Percentiles rank a stretch among this genome's conserved stretches.
Conservation (phyloP, 1,140 invertebrate genomes). For the Idris sp. region DNA sequence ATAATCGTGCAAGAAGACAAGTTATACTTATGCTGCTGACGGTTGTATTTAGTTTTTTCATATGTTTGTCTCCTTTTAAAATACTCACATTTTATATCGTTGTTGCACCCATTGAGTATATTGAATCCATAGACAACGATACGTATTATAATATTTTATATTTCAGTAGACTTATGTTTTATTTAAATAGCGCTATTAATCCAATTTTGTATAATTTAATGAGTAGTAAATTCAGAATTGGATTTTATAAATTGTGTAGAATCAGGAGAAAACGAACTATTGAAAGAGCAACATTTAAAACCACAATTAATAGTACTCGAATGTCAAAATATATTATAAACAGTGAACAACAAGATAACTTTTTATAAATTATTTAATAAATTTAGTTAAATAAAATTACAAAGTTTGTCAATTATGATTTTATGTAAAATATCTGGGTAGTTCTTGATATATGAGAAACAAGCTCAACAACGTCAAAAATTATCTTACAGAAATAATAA, state of each 20-base stretch:
- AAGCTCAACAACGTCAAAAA: no score
- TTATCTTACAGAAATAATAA: no score
- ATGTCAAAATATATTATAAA: slow-evolving; percentile 72
- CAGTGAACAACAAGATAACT: slow-evolving; percentile 72
- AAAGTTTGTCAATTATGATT: no score
- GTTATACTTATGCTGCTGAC: slow-evolving; percentile 89
- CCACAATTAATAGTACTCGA: slow-evolving; percentile 73
- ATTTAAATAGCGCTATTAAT: slow-evolving; percentile 90
- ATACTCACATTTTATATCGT: slow-evolving; percentile 90
- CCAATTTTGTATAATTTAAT: slow-evolving; percentile 91
- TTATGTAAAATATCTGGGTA: no score
- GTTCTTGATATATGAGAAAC: no score
- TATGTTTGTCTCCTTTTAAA: slow-evolving; percentile 91
- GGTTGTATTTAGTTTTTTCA: slow-evolving; percentile 90
- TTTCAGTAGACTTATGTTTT: slow-evolving; percentile 90
- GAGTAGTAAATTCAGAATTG: slow-evolving; percentile 90
- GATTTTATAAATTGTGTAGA: slow-evolving; percentile 84
- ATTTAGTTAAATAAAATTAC: no score
- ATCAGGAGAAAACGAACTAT: slow-evolving; percentile 74
- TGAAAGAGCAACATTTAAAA: slow-evolving; percentile 76
- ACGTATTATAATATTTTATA: slow-evolving; percentile 88
- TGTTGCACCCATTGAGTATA: slow-evolving; percentile 80
- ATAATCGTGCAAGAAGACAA: slow-evolving; percentile 82
- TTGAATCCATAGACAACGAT: slow-evolving; percentile 82
- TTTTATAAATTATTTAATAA: slow-evolving; percentile 58